Conservation (phyloP, 2,113 vertebrate genomes). For the Nycticebus coucang region DNA sequence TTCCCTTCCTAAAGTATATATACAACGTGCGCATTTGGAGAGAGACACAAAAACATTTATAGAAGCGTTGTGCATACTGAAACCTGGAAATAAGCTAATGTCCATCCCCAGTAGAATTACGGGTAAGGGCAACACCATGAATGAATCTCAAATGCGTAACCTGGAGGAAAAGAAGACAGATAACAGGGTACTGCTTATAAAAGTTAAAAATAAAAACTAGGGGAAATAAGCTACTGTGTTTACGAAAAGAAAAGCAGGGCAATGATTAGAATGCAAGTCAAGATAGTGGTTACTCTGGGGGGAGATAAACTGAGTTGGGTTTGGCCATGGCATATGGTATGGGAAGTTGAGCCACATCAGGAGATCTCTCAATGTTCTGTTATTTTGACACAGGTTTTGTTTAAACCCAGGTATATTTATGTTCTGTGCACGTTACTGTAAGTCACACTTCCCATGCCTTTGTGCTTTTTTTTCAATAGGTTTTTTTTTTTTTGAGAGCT, state of each 20-base stretch:
- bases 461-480: neutral
- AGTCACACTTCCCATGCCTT: neutral
- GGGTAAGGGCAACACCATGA: neutral
- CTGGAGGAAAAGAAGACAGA: neutral
- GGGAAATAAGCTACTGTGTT: neutral
- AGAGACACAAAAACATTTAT: neutral
- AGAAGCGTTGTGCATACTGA: neutral
- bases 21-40: neutral
- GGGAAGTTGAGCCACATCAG: neutral
- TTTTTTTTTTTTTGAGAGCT: too few species aligned
- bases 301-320: neutral
- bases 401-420: neutral
- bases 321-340: neutral
- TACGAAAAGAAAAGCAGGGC: neutral
- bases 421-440: neutral
- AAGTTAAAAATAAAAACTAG: neutral
- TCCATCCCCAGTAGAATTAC: neutral
- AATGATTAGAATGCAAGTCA: neutral
- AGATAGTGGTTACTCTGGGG: neutral
- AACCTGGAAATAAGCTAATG: neutral
- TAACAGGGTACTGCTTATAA: neutral
- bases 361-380: too few species aligned
- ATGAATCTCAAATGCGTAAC: neutral
- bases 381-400: neutral
- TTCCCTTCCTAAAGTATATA: neutral